Evolutionary conservation across 2,113 vertebrate species (phyloP).

Genomic region (Petaurus breviceps): DNA sequence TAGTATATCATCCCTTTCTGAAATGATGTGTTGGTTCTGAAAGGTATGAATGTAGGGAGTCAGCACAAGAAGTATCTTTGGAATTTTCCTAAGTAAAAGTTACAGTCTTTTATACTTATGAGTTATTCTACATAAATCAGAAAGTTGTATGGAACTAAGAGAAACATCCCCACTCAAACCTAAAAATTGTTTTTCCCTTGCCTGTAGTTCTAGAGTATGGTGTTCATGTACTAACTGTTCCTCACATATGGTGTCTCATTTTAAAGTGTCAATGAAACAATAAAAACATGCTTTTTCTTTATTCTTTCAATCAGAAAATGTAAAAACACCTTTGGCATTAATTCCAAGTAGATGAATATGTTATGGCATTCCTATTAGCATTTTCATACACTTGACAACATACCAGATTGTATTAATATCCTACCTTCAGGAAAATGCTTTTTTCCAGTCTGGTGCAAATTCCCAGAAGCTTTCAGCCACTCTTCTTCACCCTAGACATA

Average conservation of each 20-base stretch:
- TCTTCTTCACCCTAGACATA: conserved; percentile 55
- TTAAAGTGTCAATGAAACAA: conserved; percentile 67
- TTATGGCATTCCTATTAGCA: conserved; percentile 68
- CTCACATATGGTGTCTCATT: conserved; percentile 62
- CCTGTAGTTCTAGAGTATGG: conserved; percentile 21
- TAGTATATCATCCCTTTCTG: neutral
- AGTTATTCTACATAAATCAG: conserved; percentile 55
- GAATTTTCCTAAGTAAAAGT: conserved; percentile 30
- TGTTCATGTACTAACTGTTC: conserved; percentile 64
- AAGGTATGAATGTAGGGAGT: neutral
- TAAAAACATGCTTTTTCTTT: conserved; percentile 63
- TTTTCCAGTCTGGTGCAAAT: conserved; percentile 72
- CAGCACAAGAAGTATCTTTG: neutral
- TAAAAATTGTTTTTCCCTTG: conserved; percentile 69
- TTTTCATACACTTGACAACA: conserved; percentile 67
- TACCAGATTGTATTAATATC: conserved; percentile 75
- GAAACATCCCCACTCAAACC: conserved; percentile 35
- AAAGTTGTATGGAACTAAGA: conserved; percentile 19
- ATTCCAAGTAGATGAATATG: conserved; percentile 74
- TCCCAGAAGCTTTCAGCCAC: conserved; percentile 70
- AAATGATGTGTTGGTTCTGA: neutral
- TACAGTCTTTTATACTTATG: conserved; percentile 51
- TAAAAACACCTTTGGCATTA: conserved; percentile 71
- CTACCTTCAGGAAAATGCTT: conserved; percentile 67
- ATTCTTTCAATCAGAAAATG: conserved; percentile 61